phyloP scores from a whole-genome alignment of 2,888 invertebrate genomes.

The Sarcophaga rosellei region DNA sequence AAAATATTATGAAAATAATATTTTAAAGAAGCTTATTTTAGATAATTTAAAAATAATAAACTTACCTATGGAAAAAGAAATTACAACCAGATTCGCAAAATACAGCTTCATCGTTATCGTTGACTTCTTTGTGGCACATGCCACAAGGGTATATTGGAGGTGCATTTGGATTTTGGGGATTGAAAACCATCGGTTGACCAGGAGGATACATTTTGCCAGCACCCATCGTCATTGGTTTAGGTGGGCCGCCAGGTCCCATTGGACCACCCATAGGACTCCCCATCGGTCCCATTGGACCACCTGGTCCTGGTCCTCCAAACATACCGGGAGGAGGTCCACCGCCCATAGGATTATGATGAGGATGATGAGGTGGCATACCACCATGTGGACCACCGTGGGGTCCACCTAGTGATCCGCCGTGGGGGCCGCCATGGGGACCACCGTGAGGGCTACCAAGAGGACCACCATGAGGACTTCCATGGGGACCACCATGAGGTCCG shows the following conservation, averaged over 20 bases:
- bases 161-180: conserved; percentile 98
- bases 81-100: conserved; percentile 99
- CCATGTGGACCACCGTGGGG: conserved; percentile 70
- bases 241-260: conserved; percentile 82
- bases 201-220: conserved; percentile 95
- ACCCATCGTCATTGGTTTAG: conserved; percentile 95
- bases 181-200: conserved; percentile 98
- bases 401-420: conserved; percentile 80
- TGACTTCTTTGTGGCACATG: conserved; percentile 98
- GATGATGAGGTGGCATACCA: conserved; percentile 71
- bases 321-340: conserved; percentile 74
- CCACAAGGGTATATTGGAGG: conserved; percentile 99
- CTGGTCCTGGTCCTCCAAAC: conserved; percentile 71
- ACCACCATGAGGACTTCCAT: conserved; percentile 80
- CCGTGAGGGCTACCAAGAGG: conserved; percentile 68
- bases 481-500: conserved; percentile 71
- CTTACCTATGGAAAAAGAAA: conserved; percentile 98
- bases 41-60: conserved; percentile 18
- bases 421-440: conserved; percentile 72
- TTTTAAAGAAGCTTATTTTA: neutral
- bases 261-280: conserved; percentile 83
- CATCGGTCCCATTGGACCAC: conserved; percentile 82
- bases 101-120: conserved; percentile 99
- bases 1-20: no score
- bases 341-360: conserved; percentile 77